phyloP scores from a whole-genome alignment of 2,888 invertebrate genomes.

The Bembecia ichneumoniformis region DNA sequence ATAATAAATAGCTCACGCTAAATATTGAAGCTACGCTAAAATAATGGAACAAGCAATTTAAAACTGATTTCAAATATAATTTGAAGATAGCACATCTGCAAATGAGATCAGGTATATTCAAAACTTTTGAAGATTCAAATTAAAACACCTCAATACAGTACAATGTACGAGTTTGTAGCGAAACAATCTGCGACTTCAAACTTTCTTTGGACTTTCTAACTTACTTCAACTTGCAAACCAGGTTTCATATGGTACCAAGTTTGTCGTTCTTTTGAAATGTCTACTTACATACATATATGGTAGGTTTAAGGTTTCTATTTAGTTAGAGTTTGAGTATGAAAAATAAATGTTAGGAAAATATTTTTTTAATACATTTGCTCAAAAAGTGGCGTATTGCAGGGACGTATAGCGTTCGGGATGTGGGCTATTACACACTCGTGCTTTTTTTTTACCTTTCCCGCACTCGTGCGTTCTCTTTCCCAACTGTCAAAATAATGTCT shows the following conservation, averaged over 20 bases:
- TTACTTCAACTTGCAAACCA: not conserved
- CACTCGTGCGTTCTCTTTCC: too few species aligned
- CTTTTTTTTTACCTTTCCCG: too few species aligned
- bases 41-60: conserved; percentile 1
- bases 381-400: too few species aligned
- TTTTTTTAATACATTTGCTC: too few species aligned
- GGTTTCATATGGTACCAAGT: not conserved
- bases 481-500: too few species aligned
- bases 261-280: not conserved
- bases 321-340: not conserved
- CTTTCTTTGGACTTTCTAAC: conserved; percentile 6
- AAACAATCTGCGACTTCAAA: conserved; percentile 8
- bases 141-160: not conserved
- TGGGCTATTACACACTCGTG: too few species aligned
- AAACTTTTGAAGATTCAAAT: not conserved
- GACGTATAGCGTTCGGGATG: too few species aligned
- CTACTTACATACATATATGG: not conserved
- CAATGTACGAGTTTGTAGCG: not conserved
- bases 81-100: too few species aligned
- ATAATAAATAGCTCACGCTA: too few species aligned
- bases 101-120: too few species aligned
- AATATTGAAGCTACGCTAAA: too few species aligned
- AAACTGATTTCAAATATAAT: conserved; percentile 4
- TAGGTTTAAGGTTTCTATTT: not conserved
- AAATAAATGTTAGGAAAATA: too few species aligned